Evolutionary conservation across 1,140 invertebrate genomes (phyloP).

Genomic region (Meloidogyne floridensis): DNA sequence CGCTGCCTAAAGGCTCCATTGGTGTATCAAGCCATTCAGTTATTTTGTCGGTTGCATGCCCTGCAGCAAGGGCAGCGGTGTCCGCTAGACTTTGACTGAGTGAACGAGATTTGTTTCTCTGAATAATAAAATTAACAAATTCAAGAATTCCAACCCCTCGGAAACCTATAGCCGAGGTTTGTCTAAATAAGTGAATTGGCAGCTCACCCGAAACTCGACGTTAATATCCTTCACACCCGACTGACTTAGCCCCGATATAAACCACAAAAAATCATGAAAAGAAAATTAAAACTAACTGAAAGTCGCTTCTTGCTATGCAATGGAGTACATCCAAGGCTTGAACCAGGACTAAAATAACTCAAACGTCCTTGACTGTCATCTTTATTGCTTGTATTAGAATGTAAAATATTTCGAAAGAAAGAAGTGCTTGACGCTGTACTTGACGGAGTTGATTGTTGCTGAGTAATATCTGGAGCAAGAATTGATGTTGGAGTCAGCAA

Average conservation of each 20-base stretch:
- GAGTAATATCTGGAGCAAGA: neutral
- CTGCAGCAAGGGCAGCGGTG: slow-evolving; percentile 58
- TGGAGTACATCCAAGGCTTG: slow-evolving; percentile 8
- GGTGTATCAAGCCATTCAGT: slow-evolving; percentile 58
- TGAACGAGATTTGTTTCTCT: slow-evolving; percentile 52
- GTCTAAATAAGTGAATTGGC: too few species aligned
- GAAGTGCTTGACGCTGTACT: neutral
- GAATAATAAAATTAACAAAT: slow-evolving; percentile 21
- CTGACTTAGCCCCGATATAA: too few species aligned
- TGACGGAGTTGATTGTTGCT: neutral
- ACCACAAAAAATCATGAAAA: neutral
- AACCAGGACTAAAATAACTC: slow-evolving; percentile 13
- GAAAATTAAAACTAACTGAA: neutral
- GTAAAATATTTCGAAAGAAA: slow-evolving; percentile 21
- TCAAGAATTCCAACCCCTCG: slow-evolving; percentile 5
- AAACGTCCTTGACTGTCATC: slow-evolving; percentile 5
- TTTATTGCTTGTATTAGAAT: neutral
- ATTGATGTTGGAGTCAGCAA: neutral
- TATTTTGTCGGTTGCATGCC: slow-evolving; percentile 62
- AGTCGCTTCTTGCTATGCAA: slow-evolving; percentile 24
- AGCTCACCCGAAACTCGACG: too few species aligned
- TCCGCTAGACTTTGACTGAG: slow-evolving; percentile 61
- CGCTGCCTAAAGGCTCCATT: slow-evolving; percentile 42
- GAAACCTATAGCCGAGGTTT: too few species aligned
- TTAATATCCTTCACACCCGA: too few species aligned